These are phyloP conservation scores for Ashinkailepas kermadecensis DNA, from an alignment of 2,888 invertebrate species.

Conservation along the genomic window DNA sequence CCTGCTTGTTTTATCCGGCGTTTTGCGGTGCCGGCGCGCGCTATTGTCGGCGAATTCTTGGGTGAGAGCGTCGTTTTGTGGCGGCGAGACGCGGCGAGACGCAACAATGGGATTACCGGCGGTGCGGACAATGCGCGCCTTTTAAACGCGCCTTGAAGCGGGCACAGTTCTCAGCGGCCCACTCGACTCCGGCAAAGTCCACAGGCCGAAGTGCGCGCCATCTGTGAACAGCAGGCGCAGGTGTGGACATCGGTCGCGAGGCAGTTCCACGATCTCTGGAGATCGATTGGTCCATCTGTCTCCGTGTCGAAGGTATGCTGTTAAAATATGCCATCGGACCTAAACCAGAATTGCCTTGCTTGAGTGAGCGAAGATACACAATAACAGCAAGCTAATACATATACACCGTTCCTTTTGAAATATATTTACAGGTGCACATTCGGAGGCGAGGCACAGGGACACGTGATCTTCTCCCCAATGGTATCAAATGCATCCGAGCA, in stretches of 20 bases:
- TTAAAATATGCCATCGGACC: no score
- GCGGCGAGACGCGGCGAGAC: not conserved
- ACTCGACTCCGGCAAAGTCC: not conserved
- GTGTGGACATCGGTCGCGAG: not conserved
- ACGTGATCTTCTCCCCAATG: no score
- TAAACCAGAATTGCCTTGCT: no score
- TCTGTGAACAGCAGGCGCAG: not conserved
- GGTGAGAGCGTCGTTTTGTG: not conserved
- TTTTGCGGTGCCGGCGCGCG: not conserved
- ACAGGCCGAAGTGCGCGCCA: not conserved
- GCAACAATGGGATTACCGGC: not conserved
- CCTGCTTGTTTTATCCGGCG: conserved; percentile 3
- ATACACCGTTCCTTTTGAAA: no score
- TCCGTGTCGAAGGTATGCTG: no score
- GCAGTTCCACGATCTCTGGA: no score
- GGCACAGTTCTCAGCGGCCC: not conserved
- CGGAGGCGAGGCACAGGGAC: no score
- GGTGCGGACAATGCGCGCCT: not conserved
- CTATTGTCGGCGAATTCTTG: conserved; percentile 16
- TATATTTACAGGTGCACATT: no score
- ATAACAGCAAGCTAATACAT: no score
- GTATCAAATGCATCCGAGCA: no score
- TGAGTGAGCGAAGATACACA: no score
- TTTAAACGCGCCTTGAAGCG: not conserved
- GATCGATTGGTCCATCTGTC: no score